These are phyloP conservation scores for Takifugu ocellatus DNA, from an alignment of 2,797 vertebrate genomes.

Conservation along the genomic window DNA sequence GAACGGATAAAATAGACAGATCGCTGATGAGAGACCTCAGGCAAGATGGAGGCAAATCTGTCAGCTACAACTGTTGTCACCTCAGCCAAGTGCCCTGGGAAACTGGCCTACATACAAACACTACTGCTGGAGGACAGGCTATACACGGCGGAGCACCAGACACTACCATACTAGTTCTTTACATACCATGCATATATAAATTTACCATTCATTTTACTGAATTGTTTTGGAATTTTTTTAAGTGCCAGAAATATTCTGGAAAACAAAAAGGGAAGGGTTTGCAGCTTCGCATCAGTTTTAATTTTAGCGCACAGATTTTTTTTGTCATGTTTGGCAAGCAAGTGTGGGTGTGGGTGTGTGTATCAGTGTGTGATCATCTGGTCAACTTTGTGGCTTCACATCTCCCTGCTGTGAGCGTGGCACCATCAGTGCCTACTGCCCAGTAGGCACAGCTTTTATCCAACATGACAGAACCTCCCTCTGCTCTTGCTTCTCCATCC, in stretches of 20 bases:
- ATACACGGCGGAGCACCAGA: slow-evolving; percentile 42
- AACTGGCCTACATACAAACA: slow-evolving; percentile 81
- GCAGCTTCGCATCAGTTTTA: neutral
- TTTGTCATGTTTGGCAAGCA: no score
- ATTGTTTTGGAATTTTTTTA: no score
- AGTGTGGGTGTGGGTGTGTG: neutral
- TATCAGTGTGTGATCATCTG: slow-evolving; percentile 39
- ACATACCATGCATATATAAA: neutral
- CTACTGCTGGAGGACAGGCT: slow-evolving; percentile 63
- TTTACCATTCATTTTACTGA: neutral
- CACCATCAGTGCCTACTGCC: slow-evolving; percentile 60
- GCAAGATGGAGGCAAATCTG: slow-evolving; percentile 82
- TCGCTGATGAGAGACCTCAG: slow-evolving; percentile 75
- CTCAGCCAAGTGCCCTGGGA: slow-evolving; percentile 81
- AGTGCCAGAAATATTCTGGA: no score
- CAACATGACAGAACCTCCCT: slow-evolving; percentile 56
- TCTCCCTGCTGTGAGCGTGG: slow-evolving; percentile 57
- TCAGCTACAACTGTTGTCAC: slow-evolving; percentile 81
- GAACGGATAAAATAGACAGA: slow-evolving; percentile 68
- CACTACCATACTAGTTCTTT: slow-evolving; percentile 30
- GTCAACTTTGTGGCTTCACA: slow-evolving; percentile 55
- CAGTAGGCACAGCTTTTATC: slow-evolving; percentile 68
- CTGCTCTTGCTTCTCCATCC: slow-evolving; percentile 30
- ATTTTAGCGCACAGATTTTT: neutral
- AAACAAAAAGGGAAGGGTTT: neutral